These are phyloP conservation scores for Gymnocypris eckloni DNA, from an alignment of 2,797 vertebrate genomes.

Conservation along the genomic window DNA sequence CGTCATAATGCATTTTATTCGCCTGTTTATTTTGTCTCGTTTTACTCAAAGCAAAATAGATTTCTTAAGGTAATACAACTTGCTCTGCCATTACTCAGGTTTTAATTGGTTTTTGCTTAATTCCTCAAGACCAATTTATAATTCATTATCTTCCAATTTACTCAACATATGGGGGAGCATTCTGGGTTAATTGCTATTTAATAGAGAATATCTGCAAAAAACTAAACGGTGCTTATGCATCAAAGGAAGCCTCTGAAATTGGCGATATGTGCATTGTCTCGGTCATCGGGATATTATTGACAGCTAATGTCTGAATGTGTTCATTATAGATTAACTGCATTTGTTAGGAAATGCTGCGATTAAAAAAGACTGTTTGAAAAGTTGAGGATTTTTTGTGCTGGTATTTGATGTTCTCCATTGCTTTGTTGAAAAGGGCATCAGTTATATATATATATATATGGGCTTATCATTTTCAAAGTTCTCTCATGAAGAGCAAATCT, in stretches of 20 bases:
- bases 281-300: constrained; percentile 34
- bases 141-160: constrained; percentile 69
- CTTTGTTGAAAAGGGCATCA: constrained; percentile 36
- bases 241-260: constrained; percentile 20
- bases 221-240: constrained; percentile 6
- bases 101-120: constrained; percentile 68
- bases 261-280: constrained; percentile 37
- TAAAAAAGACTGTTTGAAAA: constrained; percentile 37
- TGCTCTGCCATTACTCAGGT: constrained; percentile 51
- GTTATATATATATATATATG: constrained; percentile 12
- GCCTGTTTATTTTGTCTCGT: constrained; percentile 52
- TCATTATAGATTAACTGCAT: constrained; percentile 36
- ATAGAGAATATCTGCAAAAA: constrained; percentile 56
- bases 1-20: constrained; percentile 8
- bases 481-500: constrained; percentile 43
- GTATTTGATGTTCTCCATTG: constrained; percentile 25
- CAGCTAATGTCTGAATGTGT: background rate
- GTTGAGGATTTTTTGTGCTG: constrained; percentile 5
- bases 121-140: constrained; percentile 67
- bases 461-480: constrained; percentile 39
- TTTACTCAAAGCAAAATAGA: constrained; percentile 48
- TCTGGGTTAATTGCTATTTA: constrained; percentile 67
- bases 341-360: constrained; percentile 25
- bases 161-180: constrained; percentile 61
- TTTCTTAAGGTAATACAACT: constrained; percentile 60